Evolutionary conservation across 1,140 invertebrate genomes (phyloP), one percentile per base, ranked within the genome.

Genomic region (Zeugodacus cucurbitae): DNA sequence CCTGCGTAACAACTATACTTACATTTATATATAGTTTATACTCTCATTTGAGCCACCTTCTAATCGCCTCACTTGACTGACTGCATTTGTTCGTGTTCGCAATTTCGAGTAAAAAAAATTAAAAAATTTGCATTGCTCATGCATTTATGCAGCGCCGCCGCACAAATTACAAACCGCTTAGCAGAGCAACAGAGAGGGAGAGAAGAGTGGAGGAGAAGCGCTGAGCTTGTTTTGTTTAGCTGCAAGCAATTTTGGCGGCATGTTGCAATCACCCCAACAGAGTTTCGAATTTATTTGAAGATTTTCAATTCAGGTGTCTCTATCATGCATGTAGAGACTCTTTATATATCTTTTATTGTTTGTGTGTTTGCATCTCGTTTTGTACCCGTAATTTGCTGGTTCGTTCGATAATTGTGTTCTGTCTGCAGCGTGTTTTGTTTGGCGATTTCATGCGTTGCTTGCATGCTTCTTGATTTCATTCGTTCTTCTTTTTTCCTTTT

Each of bases 391-490:
- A 20, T 20, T 34, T 11, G 64, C 64, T 34, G n/a, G 6, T 67
- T 67, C 3, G 6, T 20, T 34, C 29, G 67, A 74, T 74, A 74
- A 74, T 74, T 74, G 29, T 11, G 34, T 74, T 74, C 67, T 64
- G 62, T n/a, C 58, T 29, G 64, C 67, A 7, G 67, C 34, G 32
- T 41, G 67, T 74, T 22, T 34, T 74, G 67, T n/a, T 26, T 41
- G 67, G 8, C 58, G 58, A 10, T 74, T 22, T 74, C 32, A 37
- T 74, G 67, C 67, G 67, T 74, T 74, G 67, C 67, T 8, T 74
- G 67, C 67, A 74, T 41, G 67, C 67, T 74, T 74, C 67, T 74
- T 74, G 67, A 41, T 74, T 74, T 62, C n/a, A 62, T 62, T 26
- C 0, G 3, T 62, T 62, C 58, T 62, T 26, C n/a, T n/a, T 8